A percentile compares a stretch with the other conserved stretches of the same genome.
Conservation (phyloP, 1,140 invertebrate species). For the Magallana ariakensis region DNA sequence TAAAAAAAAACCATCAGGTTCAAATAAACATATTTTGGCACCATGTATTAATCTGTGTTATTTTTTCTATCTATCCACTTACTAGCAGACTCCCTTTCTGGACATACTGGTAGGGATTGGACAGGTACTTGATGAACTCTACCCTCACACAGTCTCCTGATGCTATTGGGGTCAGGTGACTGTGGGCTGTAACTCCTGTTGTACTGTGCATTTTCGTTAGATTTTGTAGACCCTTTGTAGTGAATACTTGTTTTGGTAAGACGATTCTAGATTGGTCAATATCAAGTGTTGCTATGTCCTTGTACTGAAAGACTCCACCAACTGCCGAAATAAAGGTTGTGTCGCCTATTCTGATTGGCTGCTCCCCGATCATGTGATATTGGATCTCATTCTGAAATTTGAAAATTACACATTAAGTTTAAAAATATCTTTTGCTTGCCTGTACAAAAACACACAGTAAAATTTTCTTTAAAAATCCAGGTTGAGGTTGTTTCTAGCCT, state of each 20-base stretch:
- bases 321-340: neutral
- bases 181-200: neutral
- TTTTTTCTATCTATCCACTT: neutral
- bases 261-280: neutral
- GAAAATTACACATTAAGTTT: neutral
- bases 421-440: neutral
- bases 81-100: neutral
- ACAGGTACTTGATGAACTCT: neutral
- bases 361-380: conserved; percentile 1
- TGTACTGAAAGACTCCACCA: neutral
- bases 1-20: too few relatives aligned
- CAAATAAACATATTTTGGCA: too few relatives aligned
- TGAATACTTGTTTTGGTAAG: neutral
- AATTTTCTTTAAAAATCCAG: too few relatives aligned
- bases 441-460: too few relatives aligned
- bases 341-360: neutral
- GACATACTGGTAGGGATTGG: neutral
- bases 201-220: neutral
- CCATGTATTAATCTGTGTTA: too few relatives aligned
- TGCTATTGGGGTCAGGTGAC: neutral
- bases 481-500: too few relatives aligned
- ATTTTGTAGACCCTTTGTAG: neutral
- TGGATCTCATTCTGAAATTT: neutral
- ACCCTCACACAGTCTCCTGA: neutral
- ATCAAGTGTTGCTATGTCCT: neutral